phyloP scores from a whole-genome alignment of 1,140 invertebrate species.

The Calliphora vicina region DNA sequence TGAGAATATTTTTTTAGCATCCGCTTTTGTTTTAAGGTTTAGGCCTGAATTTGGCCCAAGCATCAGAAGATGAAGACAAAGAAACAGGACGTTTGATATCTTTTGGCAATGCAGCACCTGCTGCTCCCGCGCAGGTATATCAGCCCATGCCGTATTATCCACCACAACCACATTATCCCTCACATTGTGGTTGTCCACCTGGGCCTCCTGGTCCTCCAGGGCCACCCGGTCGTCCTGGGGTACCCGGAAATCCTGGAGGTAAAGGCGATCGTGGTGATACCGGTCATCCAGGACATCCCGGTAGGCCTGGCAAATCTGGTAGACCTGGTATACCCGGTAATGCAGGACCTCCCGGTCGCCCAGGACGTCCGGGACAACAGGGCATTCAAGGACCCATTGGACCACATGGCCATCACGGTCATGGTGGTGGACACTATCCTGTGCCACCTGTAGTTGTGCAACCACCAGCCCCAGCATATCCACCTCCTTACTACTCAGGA shows the following conservation, averaged over 20 bases:
- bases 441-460: constrained; percentile 37
- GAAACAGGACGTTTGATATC: neutral
- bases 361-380: constrained; percentile 42
- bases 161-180: neutral
- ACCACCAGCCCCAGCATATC: constrained; percentile 16
- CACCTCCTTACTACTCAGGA: neutral
- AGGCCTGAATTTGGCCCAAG: neutral
- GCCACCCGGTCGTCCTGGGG: neutral
- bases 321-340: constrained; percentile 31
- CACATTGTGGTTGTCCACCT: neutral
- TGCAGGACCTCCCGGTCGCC: constrained; percentile 44
- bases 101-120: neutral
- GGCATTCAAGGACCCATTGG: constrained; percentile 29
- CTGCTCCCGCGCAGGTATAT: neutral
- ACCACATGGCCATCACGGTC: neutral
- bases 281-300: neutral
- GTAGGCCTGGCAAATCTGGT: neutral
- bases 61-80: neutral
- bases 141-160: neutral
- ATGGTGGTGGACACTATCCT: neutral
- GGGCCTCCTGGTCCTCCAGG: neutral
- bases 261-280: neutral
- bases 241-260: neutral
- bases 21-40: neutral
- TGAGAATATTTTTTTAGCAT: neutral